Conservation (phyloP, 2,888 invertebrate species). For the Eulithis prunata region DNA sequence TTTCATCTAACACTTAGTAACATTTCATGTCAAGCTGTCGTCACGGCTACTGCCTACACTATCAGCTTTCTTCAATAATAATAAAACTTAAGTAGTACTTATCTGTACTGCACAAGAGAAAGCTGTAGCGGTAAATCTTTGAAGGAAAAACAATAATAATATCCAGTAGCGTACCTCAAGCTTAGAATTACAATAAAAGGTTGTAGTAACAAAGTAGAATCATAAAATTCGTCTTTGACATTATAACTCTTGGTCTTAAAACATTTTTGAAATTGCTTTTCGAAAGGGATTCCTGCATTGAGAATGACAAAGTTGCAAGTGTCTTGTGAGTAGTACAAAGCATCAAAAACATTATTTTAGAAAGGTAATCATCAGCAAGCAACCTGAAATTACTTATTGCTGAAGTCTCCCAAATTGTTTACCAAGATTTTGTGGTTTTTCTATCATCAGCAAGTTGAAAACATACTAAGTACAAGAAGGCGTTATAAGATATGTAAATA, state of each 20-base stretch:
- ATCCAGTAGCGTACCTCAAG: constrained; percentile 30
- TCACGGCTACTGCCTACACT: constrained; percentile 60
- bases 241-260: not conserved
- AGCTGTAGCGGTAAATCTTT: constrained; percentile 35
- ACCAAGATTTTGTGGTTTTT: too few relatives aligned
- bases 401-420: too few relatives aligned
- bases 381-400: too few relatives aligned
- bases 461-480: too few relatives aligned
- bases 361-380: too few relatives aligned
- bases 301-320: too few relatives aligned
- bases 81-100: constrained; percentile 42
- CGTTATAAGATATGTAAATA: too few relatives aligned
- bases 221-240: not conserved
- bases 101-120: constrained; percentile 39
- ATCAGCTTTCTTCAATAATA: constrained; percentile 46
- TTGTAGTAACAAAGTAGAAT: not conserved
- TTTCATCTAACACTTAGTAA: constrained; percentile 36
- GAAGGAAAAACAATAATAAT: constrained; percentile 35
- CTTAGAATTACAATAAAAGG: not conserved
- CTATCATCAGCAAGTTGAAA: too few relatives aligned
- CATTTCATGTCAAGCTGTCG: constrained; percentile 48
- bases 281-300: not conserved
- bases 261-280: not conserved
- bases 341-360: too few relatives aligned
- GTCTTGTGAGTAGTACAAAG: too few relatives aligned